A percentile compares a stretch with the other conserved stretches of the same genome.
phyloP scores from a whole-genome alignment of 1,140 invertebrate genomes.

The Mycetomoellerius zeteki region DNA sequence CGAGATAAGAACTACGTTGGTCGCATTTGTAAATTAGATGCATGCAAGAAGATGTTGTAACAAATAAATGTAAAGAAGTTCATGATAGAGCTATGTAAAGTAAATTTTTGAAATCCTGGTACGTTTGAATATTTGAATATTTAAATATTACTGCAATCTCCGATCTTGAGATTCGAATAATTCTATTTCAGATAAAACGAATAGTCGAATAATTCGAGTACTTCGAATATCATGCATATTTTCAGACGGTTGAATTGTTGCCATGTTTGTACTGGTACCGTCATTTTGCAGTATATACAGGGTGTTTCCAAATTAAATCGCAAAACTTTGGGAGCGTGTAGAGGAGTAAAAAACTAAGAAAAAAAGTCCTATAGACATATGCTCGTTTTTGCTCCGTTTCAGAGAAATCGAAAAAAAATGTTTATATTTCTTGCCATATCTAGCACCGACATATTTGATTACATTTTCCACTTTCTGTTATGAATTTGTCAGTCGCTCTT shows the following conservation, averaged over 20 bases:
- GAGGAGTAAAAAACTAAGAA: too few species aligned
- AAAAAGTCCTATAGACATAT: too few species aligned
- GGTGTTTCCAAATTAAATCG: too few species aligned
- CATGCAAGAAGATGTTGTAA: constrained; percentile 12
- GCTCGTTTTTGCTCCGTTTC: too few species aligned
- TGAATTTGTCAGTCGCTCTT: too few species aligned
- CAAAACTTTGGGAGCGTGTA: too few species aligned
- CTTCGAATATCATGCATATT: constrained; percentile 14
- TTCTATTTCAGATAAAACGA: neutral
- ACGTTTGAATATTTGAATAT: constrained; percentile 20
- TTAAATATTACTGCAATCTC: constrained; percentile 17
- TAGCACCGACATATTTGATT: too few species aligned
- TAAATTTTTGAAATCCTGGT: neutral
- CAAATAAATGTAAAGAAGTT: constrained; percentile 3
- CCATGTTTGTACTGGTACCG: neutral
- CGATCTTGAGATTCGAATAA: constrained; percentile 31
- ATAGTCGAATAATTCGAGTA: constrained; percentile 43
- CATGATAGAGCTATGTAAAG: constrained; percentile 26
- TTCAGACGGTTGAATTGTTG: neutral
- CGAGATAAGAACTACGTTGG: neutral
- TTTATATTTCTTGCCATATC: too few species aligned
- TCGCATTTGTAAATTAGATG: constrained; percentile 37
- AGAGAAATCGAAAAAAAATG: too few species aligned
- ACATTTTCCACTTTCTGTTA: too few species aligned
- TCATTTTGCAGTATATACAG: neutral